Evolutionary conservation across 2,888 invertebrate genomes (phyloP), one percentile per base, ranked within the genome.

Genomic region (Ectemnius lituratus): DNA sequence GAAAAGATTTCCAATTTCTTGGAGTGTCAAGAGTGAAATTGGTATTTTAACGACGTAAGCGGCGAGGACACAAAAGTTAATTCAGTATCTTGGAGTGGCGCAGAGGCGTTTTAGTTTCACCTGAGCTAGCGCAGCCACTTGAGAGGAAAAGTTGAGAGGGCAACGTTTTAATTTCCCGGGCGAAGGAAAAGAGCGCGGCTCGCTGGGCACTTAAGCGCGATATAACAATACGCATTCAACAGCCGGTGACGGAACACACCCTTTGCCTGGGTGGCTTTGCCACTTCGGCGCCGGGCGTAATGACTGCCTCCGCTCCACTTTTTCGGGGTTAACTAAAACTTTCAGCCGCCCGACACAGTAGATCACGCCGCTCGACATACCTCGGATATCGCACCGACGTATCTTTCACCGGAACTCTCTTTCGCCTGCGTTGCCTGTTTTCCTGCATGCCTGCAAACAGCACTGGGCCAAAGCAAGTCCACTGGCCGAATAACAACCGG

Each of bases 361-460:
- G 65, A 63, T 70, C 75, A 45, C 59, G 60, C 56, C 49, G 56
- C 59, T 70, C 79, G 84, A 77, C 85, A 86, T 84, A 82, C 83
- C 80, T 81, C 79, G 86, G 86, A 86, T 86, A 85, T 86, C 82
- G 81, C 76, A 81, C 81, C 5, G 8, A 37, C 8, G 37, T 11
- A 11, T 11, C 5, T 18, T n/a, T 52, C 56, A 5, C 18, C 56
- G 56, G 6, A 52, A 14, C 18, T 18, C 56, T 52, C 18, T 52
- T 14, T 18, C 6, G n/a, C 16, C 56, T 37, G 37, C 37, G 37
- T 37, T 37, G 37, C 37, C 37, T 37, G 37, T 11, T 37, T 37
- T 6, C 37, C 8, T 37, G 37, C 37, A 37, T 37, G 5, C 37
- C 11, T 11, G 37, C 37, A 1, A 37, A 37, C 37, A 37, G 37